Conservation (phyloP, 2,113 vertebrate species). For the Zeus faber region DNA sequence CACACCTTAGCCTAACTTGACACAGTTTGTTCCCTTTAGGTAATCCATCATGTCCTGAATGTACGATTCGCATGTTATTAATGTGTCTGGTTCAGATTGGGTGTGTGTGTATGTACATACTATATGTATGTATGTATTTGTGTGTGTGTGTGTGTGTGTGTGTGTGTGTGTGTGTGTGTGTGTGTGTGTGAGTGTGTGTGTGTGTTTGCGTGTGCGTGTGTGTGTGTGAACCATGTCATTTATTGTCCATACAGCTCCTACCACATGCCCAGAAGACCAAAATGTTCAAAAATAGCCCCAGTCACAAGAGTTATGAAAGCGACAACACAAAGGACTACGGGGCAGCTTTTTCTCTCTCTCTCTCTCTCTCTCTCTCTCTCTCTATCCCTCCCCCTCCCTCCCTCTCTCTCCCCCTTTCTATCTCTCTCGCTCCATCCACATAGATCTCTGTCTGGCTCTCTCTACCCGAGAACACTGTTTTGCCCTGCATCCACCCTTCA, state of each 20-base stretch:
- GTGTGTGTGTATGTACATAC: too few species aligned
- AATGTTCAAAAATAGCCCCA: slow-evolving; percentile 56
- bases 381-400: slow-evolving; percentile 17
- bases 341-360: slow-evolving; percentile 31
- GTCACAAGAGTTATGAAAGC: slow-evolving; percentile 51
- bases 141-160: too few species aligned
- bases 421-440: slow-evolving; percentile 12
- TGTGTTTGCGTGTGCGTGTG: neutral
- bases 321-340: slow-evolving; percentile 46
- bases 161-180: neutral
- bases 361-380: slow-evolving; percentile 26
- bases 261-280: slow-evolving; percentile 34
- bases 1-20: too few species aligned
- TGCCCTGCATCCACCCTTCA: neutral
- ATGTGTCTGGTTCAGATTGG: too few species aligned
- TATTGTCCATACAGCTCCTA: neutral
- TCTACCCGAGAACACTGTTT: neutral
- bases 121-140: too few species aligned
- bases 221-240: neutral
- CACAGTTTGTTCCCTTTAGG: too few species aligned
- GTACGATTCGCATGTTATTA: too few species aligned
- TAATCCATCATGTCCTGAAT: too few species aligned
- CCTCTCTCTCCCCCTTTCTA: slow-evolving; percentile 9
- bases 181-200: neutral
- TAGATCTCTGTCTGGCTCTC: neutral